Base-by-base conservation (phyloP, 2,888 invertebrate genomes). In the Gisinianus flammeolus region DNA sequence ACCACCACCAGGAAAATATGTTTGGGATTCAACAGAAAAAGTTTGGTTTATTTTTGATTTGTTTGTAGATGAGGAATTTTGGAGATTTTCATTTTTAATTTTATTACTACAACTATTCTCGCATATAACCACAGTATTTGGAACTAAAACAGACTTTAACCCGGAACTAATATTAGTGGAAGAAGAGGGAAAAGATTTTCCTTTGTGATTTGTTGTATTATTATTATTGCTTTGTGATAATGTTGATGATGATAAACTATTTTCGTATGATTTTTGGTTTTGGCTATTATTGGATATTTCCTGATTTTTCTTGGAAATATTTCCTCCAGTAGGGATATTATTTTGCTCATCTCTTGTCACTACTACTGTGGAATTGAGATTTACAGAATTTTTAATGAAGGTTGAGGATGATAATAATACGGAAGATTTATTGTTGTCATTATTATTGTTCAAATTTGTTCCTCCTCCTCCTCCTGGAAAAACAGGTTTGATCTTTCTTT, bases 401-500 rank as follows among this genome's bases (percentile, higher is more conserved):
- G 58, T n/a, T 58, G 58, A 24, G 4, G 22, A 24, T 58, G 58
- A 58, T 24, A 58, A 12, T 22, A 26, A 62, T 28, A 26, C 2
- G 22, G 26, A 12, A 62, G 22, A 26, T 26, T 24, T 2, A n/a
- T 58, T 62, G 26, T 62, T 62, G 4, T 22, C 12, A 28, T 62
- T 26, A 28, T 58, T 12, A 26, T 62, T 22, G 4, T n/a, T 24
- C 28, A 22, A 22, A 4, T 24, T 26, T 62, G 2, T 26, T 26
- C 58, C 58, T n/a, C 22, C 22, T 58, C 58, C 58, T n/a, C 26
- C 26, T 28, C 26, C 24, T 26, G 62, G 16, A 26, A 62, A 35
- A 22, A 30, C 30, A 0, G 54, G 5, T 71, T 28, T 81, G 10
- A 54, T 74, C 81, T 86, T 86, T 62, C 86, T 81, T 81, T 86